Base-by-base conservation (phyloP, 2,113 vertebrate species). In the Trogon surrucura region DNA sequence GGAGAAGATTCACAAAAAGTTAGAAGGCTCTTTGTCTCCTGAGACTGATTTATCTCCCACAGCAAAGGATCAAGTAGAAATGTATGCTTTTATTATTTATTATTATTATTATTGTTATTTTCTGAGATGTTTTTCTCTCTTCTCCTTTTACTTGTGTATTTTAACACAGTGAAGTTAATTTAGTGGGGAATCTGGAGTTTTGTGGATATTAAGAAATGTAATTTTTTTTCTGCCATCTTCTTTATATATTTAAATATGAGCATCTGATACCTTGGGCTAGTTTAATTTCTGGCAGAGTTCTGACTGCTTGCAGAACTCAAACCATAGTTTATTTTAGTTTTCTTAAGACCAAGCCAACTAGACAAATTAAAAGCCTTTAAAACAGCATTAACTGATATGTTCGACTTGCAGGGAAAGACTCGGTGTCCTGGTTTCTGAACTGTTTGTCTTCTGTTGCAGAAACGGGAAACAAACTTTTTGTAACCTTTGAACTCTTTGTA, bases 11-110 rank as follows among this genome's bases (percentile, higher is more conserved):
- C 98, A 98, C 94, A 99, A 99, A 94, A 99, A 99, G 96, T 97
- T 98, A 82, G 99, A 99, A 97, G 98, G 97, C 95, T 98, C 98
- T 95, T 98, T 98, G 95, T 99, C 99, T 98, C 99, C 99, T 72
- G 99, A 99, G 95, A 97, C 98, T 97, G 98, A 98, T 93, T 98
- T 99, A 94, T 99, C 99, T 95, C 99, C 99, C 85, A 98, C 99
- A 97, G 98, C 99, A 90, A 99, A 99, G 98, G 99, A 99, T 98
- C 99, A 99, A 98, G 99, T 99, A 98, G 99, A 99, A 99, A 99
- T 99, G 99, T 99, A 99, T 95, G 99, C 97, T 51, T 69, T 72
- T 86, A 23, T 51, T 61, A 9, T 80, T 69, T 3, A 85, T n/a
- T 85, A 18, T 69, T 86, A 11, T 56, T 61, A 8, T 78, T 71